Evolutionary conservation across 2,113 vertebrate species (phyloP), one percentile per base, ranked within the genome.

Genomic region (Aldabrachelys gigantea): DNA sequence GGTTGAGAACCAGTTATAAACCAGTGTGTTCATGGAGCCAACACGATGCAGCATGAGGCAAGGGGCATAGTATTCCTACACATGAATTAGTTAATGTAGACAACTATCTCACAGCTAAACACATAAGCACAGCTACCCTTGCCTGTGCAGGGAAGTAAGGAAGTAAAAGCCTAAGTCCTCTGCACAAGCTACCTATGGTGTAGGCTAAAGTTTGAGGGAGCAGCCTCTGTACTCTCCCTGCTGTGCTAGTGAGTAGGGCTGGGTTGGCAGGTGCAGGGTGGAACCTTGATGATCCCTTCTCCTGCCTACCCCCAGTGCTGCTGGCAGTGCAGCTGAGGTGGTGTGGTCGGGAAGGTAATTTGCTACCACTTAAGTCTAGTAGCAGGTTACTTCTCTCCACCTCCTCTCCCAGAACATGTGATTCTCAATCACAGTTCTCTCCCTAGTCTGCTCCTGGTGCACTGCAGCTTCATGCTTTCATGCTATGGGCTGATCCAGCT

Each of bases 261-360:
- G 82, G 27, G 35, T 82, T 44, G 59, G 86, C 75, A 85, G 49
- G 49, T 56, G 24, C 22, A 86, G 80, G 11, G 41, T 76, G 88
- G 76, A 78, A 97, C 93, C 24, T 56, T 89, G 56, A 9, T 86
- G 88, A 44, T 80, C 0, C 31, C 44, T 82, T 62, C 59, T 31
- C 29, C 59, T 35, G 29, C 29, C 59, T 13, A 3, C 59, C 24
- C 12, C 8, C 52, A 87, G 24, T 22, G 84, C n/a, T 89, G 84
- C 5, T 86, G 59, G 47, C 44, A 87, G 2, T 0, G 0, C 17
- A 75, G 25, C n/a, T 80, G 12, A 80, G 11, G 3, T 80, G 56
- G 4, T 21, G 47, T 0, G 0, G 31, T 44, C 8, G 10, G 38
- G 85, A 78, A 29, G 83, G 16, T 4, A 50, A 5, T 84, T 89